A percentile compares a stretch with the other conserved stretches of the same genome.
phyloP scores from a whole-genome alignment of 2,888 invertebrate genomes.

The Lymantria dispar region DNA sequence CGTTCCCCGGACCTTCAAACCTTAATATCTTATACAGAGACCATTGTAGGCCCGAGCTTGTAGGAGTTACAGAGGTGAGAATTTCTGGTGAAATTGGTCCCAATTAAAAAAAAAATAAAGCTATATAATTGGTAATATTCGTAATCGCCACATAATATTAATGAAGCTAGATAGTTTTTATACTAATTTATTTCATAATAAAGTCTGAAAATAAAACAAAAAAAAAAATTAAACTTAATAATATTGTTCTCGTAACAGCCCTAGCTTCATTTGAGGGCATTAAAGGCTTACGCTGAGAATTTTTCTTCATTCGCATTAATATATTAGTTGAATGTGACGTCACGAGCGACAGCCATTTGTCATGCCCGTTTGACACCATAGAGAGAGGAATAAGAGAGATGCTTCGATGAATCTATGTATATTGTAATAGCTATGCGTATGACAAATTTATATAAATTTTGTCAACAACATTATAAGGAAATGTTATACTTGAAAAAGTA shows the following conservation, averaged over 20 bases:
- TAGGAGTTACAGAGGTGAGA: no score
- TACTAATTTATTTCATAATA: no score
- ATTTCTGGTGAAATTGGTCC: no score
- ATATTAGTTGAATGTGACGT: conserved; percentile 51
- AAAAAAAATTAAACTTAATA: neutral
- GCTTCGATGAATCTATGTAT: conserved; percentile 1
- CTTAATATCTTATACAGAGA: no score
- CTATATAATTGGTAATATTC: no score
- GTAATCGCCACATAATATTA: no score
- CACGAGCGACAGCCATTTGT: conserved; percentile 49
- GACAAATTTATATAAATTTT: neutral
- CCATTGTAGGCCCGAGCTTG: no score
- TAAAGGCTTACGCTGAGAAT: conserved; percentile 49
- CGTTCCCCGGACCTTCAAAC: no score
- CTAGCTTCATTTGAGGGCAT: conserved; percentile 33
- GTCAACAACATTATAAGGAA: neutral
- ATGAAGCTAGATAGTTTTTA: no score
- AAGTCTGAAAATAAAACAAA: no score
- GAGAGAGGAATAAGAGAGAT: conserved; percentile 19
- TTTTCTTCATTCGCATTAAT: conserved; percentile 56
- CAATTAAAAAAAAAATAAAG: no score
- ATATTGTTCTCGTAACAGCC: neutral
- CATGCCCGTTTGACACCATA: conserved; percentile 44
- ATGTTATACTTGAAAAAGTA: neutral
- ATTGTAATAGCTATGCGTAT: neutral